These are phyloP conservation scores for Trematocara nigrifrons DNA, from an alignment of 2,113 vertebrate genomes.

Conservation along the genomic window DNA sequence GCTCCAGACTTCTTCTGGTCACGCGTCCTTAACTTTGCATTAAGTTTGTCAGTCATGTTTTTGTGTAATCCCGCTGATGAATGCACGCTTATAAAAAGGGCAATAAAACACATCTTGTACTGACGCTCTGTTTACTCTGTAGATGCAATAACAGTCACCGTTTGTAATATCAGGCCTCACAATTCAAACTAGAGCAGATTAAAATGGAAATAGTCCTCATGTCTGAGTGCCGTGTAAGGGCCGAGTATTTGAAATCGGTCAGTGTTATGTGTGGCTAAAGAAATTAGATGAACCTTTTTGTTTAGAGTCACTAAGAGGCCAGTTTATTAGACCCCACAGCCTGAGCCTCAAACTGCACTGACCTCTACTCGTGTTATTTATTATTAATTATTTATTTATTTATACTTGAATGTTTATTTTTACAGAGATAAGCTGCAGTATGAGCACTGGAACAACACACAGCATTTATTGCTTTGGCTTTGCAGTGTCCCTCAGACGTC, in stretches of 20 bases:
- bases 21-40: accelerated
- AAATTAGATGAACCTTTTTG: accelerated
- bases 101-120: not conserved
- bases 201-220: not conserved
- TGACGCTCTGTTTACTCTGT: too few relatives aligned
- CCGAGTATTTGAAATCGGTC: not conserved
- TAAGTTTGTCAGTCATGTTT: accelerated
- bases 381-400: not conserved
- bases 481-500: not conserved
- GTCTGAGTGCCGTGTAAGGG: not conserved
- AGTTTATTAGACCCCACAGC: not conserved
- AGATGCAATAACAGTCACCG: not conserved
- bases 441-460: not conserved
- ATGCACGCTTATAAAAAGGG: not conserved
- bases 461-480: accelerated
- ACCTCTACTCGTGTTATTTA: accelerated
- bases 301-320: not conserved
- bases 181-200: not conserved
- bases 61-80: not conserved
- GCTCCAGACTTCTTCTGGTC: not conserved
- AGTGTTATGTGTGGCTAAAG: not conserved
- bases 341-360: not conserved
- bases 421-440: not conserved
- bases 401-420: not conserved
- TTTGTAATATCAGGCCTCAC: not conserved